phyloP scores from a whole-genome alignment of 2,797 vertebrate genomes.

The Coccyzus lansbergi region DNA sequence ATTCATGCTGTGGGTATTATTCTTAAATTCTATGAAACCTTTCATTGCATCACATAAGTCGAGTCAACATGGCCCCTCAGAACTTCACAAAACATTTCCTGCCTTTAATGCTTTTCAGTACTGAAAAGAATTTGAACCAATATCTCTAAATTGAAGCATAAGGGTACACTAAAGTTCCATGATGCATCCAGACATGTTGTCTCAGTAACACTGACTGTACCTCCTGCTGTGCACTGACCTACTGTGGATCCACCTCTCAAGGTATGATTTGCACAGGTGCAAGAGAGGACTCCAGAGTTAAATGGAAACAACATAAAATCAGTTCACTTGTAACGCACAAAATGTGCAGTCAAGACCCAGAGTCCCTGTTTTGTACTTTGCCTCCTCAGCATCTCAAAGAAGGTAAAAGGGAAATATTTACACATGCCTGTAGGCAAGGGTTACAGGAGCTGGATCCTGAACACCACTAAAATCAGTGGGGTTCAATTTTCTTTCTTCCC shows the following conservation, averaged over 20 bases:
- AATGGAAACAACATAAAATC: neutral
- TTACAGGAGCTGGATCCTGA: neutral
- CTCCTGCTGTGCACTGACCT: neutral
- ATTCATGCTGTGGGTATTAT: constrained; percentile 36
- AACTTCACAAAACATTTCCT: neutral
- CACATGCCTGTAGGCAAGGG: neutral
- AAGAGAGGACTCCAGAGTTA: neutral
- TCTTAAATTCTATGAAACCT: constrained; percentile 34
- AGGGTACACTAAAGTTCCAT: neutral
- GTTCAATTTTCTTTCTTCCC: neutral
- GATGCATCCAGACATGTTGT: neutral
- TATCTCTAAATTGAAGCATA: constrained; percentile 13
- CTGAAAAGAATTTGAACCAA: neutral
- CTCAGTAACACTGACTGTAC: neutral
- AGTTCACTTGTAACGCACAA: neutral
- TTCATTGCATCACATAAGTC: neutral
- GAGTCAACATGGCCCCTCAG: neutral
- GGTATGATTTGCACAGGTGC: constrained; percentile 3
- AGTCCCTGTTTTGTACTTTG: neutral
- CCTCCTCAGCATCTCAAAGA: constrained; percentile 2
- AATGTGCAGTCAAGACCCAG: neutral
- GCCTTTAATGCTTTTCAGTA: neutral
- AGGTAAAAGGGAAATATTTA: constrained; percentile 6
- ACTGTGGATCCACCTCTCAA: neutral
- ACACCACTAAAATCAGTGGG: neutral